Conservation (phyloP, 2,888 invertebrate genomes). For the Deilephila elpenor region DNA sequence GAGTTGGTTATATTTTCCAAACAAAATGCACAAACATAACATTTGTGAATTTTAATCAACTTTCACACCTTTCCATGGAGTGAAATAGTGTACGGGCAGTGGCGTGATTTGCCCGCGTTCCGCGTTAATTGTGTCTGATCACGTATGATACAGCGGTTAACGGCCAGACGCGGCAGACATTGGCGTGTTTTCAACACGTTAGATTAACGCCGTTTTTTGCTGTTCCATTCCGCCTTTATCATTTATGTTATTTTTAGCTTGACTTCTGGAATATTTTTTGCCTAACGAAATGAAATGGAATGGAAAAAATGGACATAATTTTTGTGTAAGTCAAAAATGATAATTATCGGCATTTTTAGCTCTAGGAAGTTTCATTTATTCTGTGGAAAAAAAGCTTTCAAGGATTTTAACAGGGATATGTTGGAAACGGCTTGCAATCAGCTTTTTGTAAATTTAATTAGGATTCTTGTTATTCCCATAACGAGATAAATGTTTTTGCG, state of each 20-base stretch:
- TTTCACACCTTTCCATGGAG: neutral
- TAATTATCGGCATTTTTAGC: no score
- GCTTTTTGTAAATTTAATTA: no score
- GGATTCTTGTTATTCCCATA: no score
- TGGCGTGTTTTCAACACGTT: constrained; percentile 24
- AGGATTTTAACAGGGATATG: no score
- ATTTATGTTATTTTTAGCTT: neutral
- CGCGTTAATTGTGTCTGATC: constrained; percentile 19
- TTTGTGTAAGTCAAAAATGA: no score
- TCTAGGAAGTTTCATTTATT: no score
- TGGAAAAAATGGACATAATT: no score
- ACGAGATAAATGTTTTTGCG: no score
- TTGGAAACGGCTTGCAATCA: no score
- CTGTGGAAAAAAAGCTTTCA: no score
- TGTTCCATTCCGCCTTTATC: neutral
- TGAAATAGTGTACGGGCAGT: neutral
- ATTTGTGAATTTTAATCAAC: constrained; percentile 8
- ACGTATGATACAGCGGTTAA: constrained; percentile 22
- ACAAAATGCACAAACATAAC: neutral
- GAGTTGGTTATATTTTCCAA: no score
- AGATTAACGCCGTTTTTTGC: constrained; percentile 1
- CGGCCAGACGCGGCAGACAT: constrained; percentile 18
- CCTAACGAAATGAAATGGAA: no score
- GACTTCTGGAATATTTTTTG: neutral
- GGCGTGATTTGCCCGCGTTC: constrained; percentile 12